Conservation (phyloP, 2,113 vertebrate genomes). For the Vidua chalybeata region DNA sequence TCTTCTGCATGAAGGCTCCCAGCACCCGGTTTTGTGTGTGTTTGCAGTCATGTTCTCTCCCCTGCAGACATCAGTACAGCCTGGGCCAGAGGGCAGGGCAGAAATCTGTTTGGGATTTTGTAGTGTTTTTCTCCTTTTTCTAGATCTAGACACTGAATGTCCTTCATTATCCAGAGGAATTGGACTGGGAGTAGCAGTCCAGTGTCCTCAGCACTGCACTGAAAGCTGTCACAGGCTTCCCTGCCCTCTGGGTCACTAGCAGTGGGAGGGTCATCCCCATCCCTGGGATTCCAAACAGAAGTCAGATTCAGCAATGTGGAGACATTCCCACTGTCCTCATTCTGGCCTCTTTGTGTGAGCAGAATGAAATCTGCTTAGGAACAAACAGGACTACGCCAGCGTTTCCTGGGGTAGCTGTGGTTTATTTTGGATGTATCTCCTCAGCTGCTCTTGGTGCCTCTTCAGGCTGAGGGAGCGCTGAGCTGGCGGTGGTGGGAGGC, state of each 20-base stretch:
- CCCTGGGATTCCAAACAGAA: neutral
- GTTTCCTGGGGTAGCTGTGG: neutral
- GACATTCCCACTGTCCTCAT: neutral
- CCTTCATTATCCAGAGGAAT: neutral
- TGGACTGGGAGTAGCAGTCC: neutral
- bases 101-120: neutral
- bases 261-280: neutral
- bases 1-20: neutral
- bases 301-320: neutral
- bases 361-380: neutral
- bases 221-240: neutral
- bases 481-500: neutral
- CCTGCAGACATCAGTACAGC: neutral
- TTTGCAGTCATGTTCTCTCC: neutral
- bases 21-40: neutral
- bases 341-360: neutral
- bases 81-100: neutral
- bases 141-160: neutral
- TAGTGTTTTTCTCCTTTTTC: neutral
- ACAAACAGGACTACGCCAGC: neutral
- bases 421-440: neutral
- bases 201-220: neutral
- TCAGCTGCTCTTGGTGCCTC: neutral
- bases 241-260: neutral
- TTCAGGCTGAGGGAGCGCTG: neutral